Evolutionary conservation across 2,888 invertebrate species (phyloP), one percentile per base, ranked within the genome.

Genomic region (Caenorhabditis sp.): DNA sequence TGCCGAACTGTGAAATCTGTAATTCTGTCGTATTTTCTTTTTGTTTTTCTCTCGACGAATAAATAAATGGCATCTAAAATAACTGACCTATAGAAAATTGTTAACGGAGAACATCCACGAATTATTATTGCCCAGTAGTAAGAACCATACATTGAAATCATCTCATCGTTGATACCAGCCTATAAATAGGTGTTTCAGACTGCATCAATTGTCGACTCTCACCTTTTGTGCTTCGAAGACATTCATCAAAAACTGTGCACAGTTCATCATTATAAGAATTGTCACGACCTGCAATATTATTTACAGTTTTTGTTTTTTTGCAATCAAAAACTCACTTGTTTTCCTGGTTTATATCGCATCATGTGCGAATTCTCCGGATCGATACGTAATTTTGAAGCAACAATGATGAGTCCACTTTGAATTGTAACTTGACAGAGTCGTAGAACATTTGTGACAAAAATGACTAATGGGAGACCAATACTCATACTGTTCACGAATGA

Each of bases 231-330:
- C 91, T 79, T 92, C 91, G 73, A 92, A 91, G 21, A 92, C 91
- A 78, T 92, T 91, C 81, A 92, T 91, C 1, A 92, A 90, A 91
- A 92, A 92, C 58, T 92, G 88, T 0, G 92, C 91, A n/a, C 91
- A 90, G 84, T 92, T 92, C 81, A 91, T 73, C 70, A 81, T 80
- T 14, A 81, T 57, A 5, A 81, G 61, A 26, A 79, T 76, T 19
- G 81, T 81, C 5, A 81, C 77, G 12, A 81, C 80, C 78, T 85
- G 79, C n/a, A 77, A 24, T n/a, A 50, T 12, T 43, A 51, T 27
- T 31, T 6, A 31, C 31, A 4, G 10, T 6, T 31, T 6, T 6
- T 31, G 31, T 31, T 31, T 31, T 31, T 31, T 31, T 31, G n/a
- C n/a, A 24, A 21, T 61, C 50, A 61, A 21, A 19, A 53, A 12